These are phyloP conservation scores for Cephus spinipes DNA, from an alignment of 2,888 invertebrate genomes.

Conservation along the genomic window DNA sequence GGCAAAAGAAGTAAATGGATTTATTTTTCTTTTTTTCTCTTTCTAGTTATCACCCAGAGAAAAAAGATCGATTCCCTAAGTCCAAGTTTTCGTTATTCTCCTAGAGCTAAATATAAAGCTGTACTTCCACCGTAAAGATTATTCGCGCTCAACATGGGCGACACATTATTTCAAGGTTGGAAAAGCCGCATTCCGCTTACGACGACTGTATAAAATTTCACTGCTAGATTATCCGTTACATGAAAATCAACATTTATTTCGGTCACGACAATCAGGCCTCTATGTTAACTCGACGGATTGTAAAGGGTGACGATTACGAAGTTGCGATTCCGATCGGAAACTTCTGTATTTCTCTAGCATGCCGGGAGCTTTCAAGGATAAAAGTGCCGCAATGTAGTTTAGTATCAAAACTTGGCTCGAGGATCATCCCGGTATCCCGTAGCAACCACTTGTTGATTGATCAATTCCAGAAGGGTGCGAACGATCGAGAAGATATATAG, in stretches of 20 bases:
- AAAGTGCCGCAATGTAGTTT: constrained; percentile 29
- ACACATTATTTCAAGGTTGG: neutral
- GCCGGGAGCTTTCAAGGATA: constrained; percentile 24
- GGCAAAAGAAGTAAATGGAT: neutral
- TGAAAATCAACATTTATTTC: neutral
- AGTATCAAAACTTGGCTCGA: neutral
- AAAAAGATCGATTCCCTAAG: neutral
- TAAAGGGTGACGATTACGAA: neutral
- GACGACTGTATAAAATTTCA: neutral
- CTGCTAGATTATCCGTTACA: neutral
- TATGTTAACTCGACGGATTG: neutral
- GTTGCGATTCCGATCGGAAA: neutral
- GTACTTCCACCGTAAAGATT: neutral
- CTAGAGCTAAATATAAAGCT: neutral
- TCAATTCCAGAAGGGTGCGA: constrained; percentile 9
- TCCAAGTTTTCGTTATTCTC: neutral
- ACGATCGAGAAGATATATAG: neutral
- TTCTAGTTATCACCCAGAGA: neutral
- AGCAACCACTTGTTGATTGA: constrained; percentile 22
- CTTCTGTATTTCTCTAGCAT: neutral
- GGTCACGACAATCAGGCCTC: neutral
- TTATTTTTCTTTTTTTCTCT: neutral
- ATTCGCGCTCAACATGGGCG: neutral
- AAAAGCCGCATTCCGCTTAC: neutral
- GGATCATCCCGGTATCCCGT: constrained; percentile 2